Evolutionary conservation across 2,797 vertebrate genomes (phyloP), one percentile per base, ranked within the genome.

Genomic region (Heliangelus exortis): DNA sequence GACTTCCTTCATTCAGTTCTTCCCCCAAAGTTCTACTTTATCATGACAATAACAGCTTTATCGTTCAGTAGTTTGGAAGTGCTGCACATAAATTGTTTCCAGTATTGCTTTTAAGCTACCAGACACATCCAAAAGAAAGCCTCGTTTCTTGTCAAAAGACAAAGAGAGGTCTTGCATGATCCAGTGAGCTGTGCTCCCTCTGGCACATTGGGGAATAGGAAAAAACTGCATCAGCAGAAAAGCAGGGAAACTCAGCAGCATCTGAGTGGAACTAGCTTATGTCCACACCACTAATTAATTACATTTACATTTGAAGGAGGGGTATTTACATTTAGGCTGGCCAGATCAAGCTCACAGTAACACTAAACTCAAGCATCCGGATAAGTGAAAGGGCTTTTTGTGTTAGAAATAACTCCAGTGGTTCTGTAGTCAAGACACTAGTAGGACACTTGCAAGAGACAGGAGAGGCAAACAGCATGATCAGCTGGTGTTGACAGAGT

Each of bases 31-130:
- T 51, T 75, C 47, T 50, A n/a, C 50, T 88, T 79, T 72, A 68
- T 66, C 13, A 4, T 72, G 94, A 93, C 85, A 95, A 12, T 68
- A 94, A 85, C 58, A 80, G 72, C 84, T 89, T 94, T 87, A 94
- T 89, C 1, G 1, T 47, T 48, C n/a, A 47, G 54, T 54, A 65
- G 62, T 39, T 65, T 84, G 50, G 53, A 90, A 95, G 55, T 66
- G 61, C 39, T 58, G n/a, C 45, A 68, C 18, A 78, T 59, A 87
- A 90, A 53, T 71, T 72, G 47, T 81, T 93, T 84, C 58, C 87
- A 91, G 59, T 89, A 87, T 89, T 93, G 95, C 66, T 76, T 83
- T 93, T 87, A 83, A 93, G 61, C 72, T 61, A 87, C 48, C 39
- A 89, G 53, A 93, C 15, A 67, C 31, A 72, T 47, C 29, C 26